Evolutionary conservation across 2,888 invertebrate genomes (phyloP).

Genomic region (Coecobrya sp.): DNA sequence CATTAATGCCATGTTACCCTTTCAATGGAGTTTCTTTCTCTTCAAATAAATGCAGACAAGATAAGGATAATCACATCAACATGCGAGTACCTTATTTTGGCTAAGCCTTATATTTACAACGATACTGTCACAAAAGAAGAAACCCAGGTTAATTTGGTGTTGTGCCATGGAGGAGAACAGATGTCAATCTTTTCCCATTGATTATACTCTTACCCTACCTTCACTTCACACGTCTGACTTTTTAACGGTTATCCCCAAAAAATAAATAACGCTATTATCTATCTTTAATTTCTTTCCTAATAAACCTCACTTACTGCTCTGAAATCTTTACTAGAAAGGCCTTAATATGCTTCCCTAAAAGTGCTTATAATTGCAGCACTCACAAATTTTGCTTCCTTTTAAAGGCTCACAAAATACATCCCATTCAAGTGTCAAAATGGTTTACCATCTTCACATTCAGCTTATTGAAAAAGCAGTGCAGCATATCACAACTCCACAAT

Average conservation of each 20-base stretch:
- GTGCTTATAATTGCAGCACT: background rate
- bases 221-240: background rate
- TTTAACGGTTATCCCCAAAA: constrained; percentile 14
- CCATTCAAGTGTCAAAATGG: constrained; percentile 73
- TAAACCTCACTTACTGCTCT: background rate
- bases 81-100: background rate
- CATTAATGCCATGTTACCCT: too few species aligned
- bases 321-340: background rate
- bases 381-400: background rate
- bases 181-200: constrained; percentile 1
- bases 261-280: constrained; percentile 19
- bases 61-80: constrained; percentile 2
- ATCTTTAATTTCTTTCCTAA: background rate
- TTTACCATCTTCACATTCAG: constrained; percentile 4
- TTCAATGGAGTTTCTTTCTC: too few species aligned
- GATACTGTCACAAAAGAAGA: background rate
- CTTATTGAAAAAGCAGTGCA: constrained; percentile 19
- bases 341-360: background rate
- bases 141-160: background rate
- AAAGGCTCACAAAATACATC: constrained; percentile 1
- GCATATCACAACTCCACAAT: background rate
- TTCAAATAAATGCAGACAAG: background rate
- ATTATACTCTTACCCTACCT: background rate
- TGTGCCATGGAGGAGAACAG: background rate
- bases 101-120: background rate